Conservation (phyloP, 1,140 invertebrate genomes). For the Bombus polaris region DNA sequence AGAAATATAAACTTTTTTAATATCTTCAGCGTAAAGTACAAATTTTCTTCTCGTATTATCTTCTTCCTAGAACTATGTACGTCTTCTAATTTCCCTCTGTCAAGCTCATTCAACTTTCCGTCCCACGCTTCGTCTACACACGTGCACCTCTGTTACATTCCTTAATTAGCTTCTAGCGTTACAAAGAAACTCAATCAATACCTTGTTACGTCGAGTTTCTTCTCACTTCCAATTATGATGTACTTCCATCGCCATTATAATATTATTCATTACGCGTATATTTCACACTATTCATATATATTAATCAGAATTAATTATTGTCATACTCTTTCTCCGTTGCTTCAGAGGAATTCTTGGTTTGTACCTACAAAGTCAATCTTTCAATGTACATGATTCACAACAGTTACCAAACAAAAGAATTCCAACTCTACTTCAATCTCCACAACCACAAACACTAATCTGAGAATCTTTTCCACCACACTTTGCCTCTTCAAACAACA, state of each 20-base stretch:
- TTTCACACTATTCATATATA: background rate
- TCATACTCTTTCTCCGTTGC: background rate
- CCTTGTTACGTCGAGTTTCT: background rate
- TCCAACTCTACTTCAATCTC: background rate
- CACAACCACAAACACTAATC: background rate
- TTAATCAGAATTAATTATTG: background rate
- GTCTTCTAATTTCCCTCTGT: background rate
- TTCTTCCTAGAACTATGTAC: background rate
- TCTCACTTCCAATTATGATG: background rate
- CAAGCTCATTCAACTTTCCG: background rate
- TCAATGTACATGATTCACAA: background rate
- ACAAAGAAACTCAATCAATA: conserved; percentile 10
- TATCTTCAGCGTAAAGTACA: background rate
- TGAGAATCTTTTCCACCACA: background rate
- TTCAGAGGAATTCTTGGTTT: background rate
- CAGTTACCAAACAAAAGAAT: background rate
- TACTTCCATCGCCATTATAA: background rate
- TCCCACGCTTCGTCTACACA: background rate
- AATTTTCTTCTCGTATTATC: background rate
- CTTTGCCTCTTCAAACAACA: background rate
- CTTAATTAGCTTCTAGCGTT: conserved; percentile 3
- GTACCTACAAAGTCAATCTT: background rate
- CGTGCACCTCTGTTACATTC: background rate
- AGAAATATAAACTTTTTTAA: background rate
- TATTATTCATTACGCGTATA: no score